phyloP scores from a whole-genome alignment of 2,888 invertebrate species.

The Megaustenia siamemsis region DNA sequence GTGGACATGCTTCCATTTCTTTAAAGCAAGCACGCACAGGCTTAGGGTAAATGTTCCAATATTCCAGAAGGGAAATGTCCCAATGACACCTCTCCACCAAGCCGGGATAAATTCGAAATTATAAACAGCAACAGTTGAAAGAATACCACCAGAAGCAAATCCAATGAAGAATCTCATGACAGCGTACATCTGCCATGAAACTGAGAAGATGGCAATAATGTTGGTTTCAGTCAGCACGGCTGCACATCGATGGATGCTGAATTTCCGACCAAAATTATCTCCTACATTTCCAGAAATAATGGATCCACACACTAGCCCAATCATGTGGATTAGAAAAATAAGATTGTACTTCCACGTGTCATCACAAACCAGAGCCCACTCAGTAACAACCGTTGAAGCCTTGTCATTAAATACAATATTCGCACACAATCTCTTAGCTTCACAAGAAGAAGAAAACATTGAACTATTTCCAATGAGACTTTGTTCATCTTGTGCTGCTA shows the following conservation, averaged over 20 bases:
- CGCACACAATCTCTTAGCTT: not conserved
- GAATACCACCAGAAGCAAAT: constrained; percentile 43
- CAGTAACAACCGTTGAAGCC: constrained; percentile 20
- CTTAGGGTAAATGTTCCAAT: constrained; percentile 42
- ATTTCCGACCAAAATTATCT: constrained; percentile 65
- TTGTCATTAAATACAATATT: not conserved
- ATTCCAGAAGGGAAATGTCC: constrained; percentile 55
- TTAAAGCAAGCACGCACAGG: constrained; percentile 44
- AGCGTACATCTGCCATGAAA: constrained; percentile 67
- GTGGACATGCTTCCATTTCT: constrained; percentile 56
- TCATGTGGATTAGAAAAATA: constrained; percentile 77
- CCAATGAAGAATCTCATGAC: constrained; percentile 62
- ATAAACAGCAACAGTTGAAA: constrained; percentile 41
- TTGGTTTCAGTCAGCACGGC: constrained; percentile 57
- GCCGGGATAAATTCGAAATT: constrained; percentile 56
- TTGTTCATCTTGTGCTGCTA: not conserved
- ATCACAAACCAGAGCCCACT: constrained; percentile 69
- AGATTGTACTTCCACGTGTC: constrained; percentile 63
- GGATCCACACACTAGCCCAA: constrained; percentile 75
- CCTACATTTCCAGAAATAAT: constrained; percentile 66
- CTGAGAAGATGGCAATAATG: constrained; percentile 60
- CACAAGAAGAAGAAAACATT: not conserved
- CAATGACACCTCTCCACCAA: constrained; percentile 53
- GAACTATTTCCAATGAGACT: not conserved
- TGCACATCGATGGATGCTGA: constrained; percentile 58